Evolutionary conservation across 2,888 invertebrate genomes (phyloP).

Genomic region (Tetramorium bicarinatum): DNA sequence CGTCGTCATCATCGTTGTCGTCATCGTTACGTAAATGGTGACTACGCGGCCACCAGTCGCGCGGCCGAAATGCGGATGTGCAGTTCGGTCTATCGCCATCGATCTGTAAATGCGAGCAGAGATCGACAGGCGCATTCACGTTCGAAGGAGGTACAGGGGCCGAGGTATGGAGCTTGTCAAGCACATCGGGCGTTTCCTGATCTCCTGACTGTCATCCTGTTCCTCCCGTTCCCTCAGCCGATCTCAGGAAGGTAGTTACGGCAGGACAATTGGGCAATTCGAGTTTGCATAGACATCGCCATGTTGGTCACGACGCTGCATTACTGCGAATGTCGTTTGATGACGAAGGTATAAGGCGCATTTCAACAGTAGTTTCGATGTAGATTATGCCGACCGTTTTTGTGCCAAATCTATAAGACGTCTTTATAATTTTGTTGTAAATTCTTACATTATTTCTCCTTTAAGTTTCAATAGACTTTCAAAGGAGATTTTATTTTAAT

Average conservation of each 20-base stretch:
- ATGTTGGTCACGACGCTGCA: neutral
- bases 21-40: constrained; percentile 31
- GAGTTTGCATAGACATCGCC: constrained; percentile 45
- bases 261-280: constrained; percentile 53
- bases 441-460: neutral
- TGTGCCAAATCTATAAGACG: neutral
- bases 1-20: constrained; percentile 54
- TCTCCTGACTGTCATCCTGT: constrained; percentile 47
- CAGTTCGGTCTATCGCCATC: constrained; percentile 22
- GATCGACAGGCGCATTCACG: constrained; percentile 19
- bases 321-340: constrained; percentile 31
- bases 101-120: constrained; percentile 30
- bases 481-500: neutral
- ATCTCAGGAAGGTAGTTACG: constrained; percentile 46
- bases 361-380: constrained; percentile 5
- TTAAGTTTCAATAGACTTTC: neutral
- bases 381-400: neutral
- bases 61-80: constrained; percentile 38
- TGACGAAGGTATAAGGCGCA: neutral
- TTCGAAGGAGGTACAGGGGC: constrained; percentile 14
- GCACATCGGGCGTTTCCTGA: constrained; percentile 49
- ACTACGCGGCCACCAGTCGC: constrained; percentile 46
- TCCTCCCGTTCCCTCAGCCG: constrained; percentile 18
- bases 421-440: neutral
- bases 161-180: constrained; percentile 40